A percentile compares a stretch with the other conserved stretches of the same genome.
Conservation (phyloP, 1,140 invertebrate genomes). For the Helicoverpa armigera region DNA sequence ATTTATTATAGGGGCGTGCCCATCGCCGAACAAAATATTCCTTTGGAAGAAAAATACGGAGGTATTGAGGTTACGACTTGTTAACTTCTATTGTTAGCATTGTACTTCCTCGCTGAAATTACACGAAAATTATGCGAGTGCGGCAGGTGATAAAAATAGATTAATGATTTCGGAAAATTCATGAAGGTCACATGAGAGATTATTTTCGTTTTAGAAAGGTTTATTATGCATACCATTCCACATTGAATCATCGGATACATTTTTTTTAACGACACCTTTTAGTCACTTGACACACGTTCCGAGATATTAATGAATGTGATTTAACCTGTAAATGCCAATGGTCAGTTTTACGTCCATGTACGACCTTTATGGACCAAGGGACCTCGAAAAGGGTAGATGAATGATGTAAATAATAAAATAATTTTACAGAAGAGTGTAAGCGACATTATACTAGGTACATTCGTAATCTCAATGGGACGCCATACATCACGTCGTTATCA, state of each 20-base stretch:
- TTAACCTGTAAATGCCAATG: too few species aligned
- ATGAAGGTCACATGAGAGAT: too few species aligned
- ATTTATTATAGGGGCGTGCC: conserved; percentile 55
- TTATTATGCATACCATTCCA: too few species aligned
- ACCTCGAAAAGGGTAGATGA: too few species aligned
- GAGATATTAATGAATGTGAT: too few species aligned
- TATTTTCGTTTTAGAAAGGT: too few species aligned
- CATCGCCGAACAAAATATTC: conserved; percentile 47
- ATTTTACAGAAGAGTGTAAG: not conserved
- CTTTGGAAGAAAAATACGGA: conserved; percentile 19
- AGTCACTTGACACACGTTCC: too few species aligned
- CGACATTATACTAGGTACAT: not conserved
- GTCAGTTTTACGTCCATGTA: too few species aligned
- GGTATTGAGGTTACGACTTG: conserved; percentile 39
- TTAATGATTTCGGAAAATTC: too few species aligned
- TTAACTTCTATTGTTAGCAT: conserved; percentile 13
- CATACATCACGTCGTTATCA: conserved; percentile 12
- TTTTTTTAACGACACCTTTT: too few species aligned
- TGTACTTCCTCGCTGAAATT: not conserved
- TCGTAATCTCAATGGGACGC: not conserved
- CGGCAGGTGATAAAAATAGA: not conserved
- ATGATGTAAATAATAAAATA: not conserved
- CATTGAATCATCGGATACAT: too few species aligned
- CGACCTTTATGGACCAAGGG: too few species aligned
- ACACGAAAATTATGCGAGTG: not conserved